Conservation (phyloP, 2,113 vertebrate genomes). For the Apodemus speciosus region DNA sequence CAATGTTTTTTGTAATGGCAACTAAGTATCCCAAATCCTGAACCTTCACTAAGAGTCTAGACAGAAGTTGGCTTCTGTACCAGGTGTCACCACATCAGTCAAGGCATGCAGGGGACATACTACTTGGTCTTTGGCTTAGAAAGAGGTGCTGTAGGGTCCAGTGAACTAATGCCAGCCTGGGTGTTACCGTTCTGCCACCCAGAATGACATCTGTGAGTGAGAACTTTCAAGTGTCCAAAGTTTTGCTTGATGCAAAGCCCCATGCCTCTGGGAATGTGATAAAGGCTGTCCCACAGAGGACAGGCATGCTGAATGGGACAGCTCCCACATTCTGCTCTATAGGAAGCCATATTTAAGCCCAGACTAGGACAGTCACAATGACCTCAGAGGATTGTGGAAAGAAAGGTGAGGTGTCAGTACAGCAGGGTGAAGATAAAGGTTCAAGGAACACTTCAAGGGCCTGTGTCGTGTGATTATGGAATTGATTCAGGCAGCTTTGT, state of each 20-base stretch:
- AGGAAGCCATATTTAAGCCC: background rate
- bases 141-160: background rate
- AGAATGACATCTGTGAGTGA: background rate
- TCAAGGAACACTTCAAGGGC: background rate
- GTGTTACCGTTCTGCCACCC: too few relatives aligned
- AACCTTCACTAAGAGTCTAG: too few relatives aligned
- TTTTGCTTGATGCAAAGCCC: background rate
- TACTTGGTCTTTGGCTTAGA: background rate
- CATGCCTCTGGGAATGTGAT: background rate
- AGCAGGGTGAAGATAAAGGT: background rate
- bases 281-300: fast-evolving
- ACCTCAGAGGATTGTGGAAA: background rate
- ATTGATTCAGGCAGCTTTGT: background rate
- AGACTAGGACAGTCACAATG: background rate
- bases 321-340: background rate
- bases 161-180: background rate
- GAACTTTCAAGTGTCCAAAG: background rate
- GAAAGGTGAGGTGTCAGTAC: background rate
- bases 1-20: background rate
- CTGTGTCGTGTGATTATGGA: background rate
- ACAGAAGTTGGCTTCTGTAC: too few relatives aligned
- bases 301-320: background rate
- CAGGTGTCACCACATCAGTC: too few relatives aligned
- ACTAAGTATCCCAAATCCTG: fast-evolving
- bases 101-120: too few relatives aligned